Evolutionary conservation across 2,797 vertebrate genomes (phyloP), one percentile per base, ranked within the genome.

Genomic region (Takifugu ocellatus): DNA sequence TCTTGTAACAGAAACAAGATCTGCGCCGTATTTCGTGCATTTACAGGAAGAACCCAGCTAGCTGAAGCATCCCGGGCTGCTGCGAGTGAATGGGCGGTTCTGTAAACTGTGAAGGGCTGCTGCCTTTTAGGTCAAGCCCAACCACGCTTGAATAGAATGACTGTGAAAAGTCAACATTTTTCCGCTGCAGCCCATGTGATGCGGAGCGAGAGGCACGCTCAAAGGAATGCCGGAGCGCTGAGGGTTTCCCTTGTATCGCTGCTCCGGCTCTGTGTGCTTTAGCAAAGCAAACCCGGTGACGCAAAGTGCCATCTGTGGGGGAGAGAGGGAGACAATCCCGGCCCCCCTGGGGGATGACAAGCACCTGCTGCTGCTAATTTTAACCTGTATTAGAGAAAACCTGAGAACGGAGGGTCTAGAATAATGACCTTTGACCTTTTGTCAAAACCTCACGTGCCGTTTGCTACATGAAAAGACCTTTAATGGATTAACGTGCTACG

Each of bases 141-240:
- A 75, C 68, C 68, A 68, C 5, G 84, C 71, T 75, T 86, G 73
- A 83, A 80, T 61, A 59, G 70, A 72, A 66, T 11, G 67, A 81
- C 80, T 82, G 77, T 79, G 82, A 86, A 88, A 84, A 88, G 83
- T 85, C 84, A 86, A 87, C 81, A 79, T 80, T 77, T 83, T 76
- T 63, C 80, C 70, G 74, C 44, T 59, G 49, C 71, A 0, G 74
- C 72, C 78, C 81, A 78, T 81, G 85, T 86, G 82, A 87, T 83
- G 79, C 63, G 71, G 77, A 49, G 79, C 46, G 64, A 70, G 79
- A 82, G 78, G 81, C 75, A 50, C 44, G 79, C 81, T 84, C 80
- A 72, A 79, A 86, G 78, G 84, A 87, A 87, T 80, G 83, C 79
- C 80, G 51, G 50, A 58, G 76, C 73, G 70, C 39, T 54, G 76